These are phyloP conservation scores for Drosophila persimilis DNA, from an alignment of 1,140 invertebrate genomes.

Conservation along the genomic window DNA sequence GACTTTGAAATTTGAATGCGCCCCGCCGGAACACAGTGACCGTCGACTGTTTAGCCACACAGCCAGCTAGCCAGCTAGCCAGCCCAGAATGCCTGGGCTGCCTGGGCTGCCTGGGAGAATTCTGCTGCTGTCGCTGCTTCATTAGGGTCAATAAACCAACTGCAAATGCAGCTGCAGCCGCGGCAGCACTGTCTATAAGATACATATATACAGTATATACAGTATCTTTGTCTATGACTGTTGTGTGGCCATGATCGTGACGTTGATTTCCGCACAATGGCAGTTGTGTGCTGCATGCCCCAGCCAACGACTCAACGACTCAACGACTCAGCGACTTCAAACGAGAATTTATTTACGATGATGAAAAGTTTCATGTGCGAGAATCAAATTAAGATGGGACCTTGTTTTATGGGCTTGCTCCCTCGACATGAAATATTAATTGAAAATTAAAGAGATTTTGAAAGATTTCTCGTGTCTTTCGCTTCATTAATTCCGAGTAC, in stretches of 20 bases:
- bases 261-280: conserved; percentile 27
- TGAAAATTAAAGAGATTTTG: too few species aligned
- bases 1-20: conserved; percentile 69
- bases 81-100: not conserved
- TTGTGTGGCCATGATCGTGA: conserved; percentile 40
- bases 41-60: conserved; percentile 45
- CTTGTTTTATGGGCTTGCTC: too few species aligned
- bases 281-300: not conserved
- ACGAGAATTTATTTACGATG: conserved; percentile 3
- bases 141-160: conserved; percentile 79
- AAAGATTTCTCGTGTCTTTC: too few species aligned
- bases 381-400: too few species aligned
- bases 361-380: too few species aligned
- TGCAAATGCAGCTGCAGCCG: conserved; percentile 23
- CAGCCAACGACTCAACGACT: too few species aligned
- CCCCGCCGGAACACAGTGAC: conserved; percentile 14
- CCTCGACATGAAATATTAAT: too few species aligned
- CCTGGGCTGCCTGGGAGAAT: conserved; percentile 16
- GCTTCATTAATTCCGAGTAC: too few species aligned
- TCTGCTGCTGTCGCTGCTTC: conserved; percentile 40
- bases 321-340: not conserved
- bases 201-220: not conserved
- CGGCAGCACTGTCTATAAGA: not conserved
- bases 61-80: not conserved
- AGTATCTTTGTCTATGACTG: conserved; percentile 9